Base-by-base conservation (phyloP, 2,113 vertebrate genomes). In the Hepsetus odoe region DNA sequence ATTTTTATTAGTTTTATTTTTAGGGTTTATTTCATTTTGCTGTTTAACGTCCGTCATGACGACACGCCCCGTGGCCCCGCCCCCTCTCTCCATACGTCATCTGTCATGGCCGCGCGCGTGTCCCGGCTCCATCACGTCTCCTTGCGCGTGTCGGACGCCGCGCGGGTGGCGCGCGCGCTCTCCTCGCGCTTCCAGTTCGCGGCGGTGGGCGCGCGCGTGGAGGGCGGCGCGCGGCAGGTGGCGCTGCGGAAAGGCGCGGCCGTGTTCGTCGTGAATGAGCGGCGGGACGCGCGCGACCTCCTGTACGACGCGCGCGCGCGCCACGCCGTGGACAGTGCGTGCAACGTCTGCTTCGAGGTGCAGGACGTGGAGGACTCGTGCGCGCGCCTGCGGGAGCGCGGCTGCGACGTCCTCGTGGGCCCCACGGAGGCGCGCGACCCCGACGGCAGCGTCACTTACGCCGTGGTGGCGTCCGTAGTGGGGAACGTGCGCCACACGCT, bases 301-400 rank as follows among this genome's bases (percentile, higher is more conserved):
- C 89, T 97, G 0, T 98, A 97, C 0, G 95, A 95, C 0, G 55
- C 90, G 56, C 83, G 89, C 8, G 85, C 91, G 0, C 73, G 0
- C 2, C 86, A 92, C 2, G 0, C 89, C 0, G 86, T 97, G 77
- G 92, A 97, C 51, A 96, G 95, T 0, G 97, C 94, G 14, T 93
- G 93, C 76, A 98, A 98, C 0, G 81, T 98, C 85, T 97, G 96
- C 78, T 97, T 98, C 0, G 95, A 98, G 72, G 96, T 97, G 76
- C 90, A 92, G 0, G 89, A 97, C 0, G 93, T 94, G 11, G 87
- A 85, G 0, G 87, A 83, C 24, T 89, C 93, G 42, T 91, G 91
- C 84, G 72, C 42, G 16, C 84, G 3, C 18, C 91, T 99, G 11
- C 85, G 82, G 7, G 77, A 84, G 0, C 80, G 38, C 51, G 97